Conservation (phyloP, 2,113 vertebrate genomes). For the Lampris incognitus region DNA sequence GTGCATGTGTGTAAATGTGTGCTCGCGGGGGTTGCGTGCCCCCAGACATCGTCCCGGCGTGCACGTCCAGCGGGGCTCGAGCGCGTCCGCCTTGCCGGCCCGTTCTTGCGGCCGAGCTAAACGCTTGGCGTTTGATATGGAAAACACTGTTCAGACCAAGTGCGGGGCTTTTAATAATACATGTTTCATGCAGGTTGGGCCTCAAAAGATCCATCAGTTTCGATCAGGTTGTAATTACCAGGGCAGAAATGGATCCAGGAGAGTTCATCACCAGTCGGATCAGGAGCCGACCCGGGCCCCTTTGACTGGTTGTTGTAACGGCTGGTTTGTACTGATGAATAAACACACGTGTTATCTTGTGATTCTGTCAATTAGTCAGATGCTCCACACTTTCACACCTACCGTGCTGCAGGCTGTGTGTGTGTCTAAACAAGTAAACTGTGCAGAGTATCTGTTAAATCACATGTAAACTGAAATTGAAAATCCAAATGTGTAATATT, state of each 20-base stretch:
- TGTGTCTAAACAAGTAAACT: neutral
- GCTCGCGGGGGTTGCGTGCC: no score
- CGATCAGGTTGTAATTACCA: slow-evolving; percentile 76
- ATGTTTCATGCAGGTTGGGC: slow-evolving; percentile 76
- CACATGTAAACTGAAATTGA: no score
- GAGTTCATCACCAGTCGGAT: slow-evolving; percentile 72
- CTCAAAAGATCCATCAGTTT: slow-evolving; percentile 78
- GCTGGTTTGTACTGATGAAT: slow-evolving; percentile 39
- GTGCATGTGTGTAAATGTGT: no score
- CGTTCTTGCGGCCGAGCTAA: slow-evolving; percentile 46
- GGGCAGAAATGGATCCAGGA: slow-evolving; percentile 72
- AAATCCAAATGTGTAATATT: no score
- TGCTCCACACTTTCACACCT: slow-evolving; percentile 16
- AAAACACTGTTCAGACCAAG: slow-evolving; percentile 65
- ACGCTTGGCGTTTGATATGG: slow-evolving; percentile 70
- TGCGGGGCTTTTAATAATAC: slow-evolving; percentile 73
- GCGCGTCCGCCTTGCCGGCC: slow-evolving; percentile 59
- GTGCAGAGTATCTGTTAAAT: no score
- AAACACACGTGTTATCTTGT: slow-evolving; percentile 45
- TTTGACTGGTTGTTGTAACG: slow-evolving; percentile 54
- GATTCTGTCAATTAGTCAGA: slow-evolving; percentile 59
- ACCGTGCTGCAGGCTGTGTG: neutral
- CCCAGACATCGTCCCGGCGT: no score
- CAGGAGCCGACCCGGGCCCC: slow-evolving; percentile 36
- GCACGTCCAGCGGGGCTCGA: no score